A percentile compares a stretch with the other conserved stretches of the same genome.
Conservation (phyloP, 2,797 vertebrate genomes). For the Picus viridis region DNA sequence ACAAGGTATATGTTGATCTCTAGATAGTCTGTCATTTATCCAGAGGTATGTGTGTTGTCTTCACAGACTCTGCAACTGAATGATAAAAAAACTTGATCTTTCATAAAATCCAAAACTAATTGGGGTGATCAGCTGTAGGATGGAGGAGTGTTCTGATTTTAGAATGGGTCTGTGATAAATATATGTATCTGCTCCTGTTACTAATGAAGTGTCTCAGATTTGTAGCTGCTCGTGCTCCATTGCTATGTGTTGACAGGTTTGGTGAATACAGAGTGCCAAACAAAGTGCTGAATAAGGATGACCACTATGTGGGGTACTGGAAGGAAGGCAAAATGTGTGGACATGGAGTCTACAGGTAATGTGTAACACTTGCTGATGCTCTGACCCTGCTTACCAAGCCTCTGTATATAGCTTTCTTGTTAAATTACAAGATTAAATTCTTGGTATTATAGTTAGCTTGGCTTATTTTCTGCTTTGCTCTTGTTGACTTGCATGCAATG, state of each 20-base stretch:
- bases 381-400: not conserved
- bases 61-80: not conserved
- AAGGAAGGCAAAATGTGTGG: slow-evolving; percentile 98
- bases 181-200: not conserved
- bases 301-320: slow-evolving; percentile 93
- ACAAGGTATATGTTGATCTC: not conserved
- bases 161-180: not conserved
- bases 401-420: not conserved
- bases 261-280: slow-evolving; percentile 90
- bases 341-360: slow-evolving; percentile 90
- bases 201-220: not conserved
- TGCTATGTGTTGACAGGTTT: slow-evolving; percentile 77
- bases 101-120: not conserved
- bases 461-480: not conserved
- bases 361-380: not conserved
- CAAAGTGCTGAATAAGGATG: slow-evolving; percentile 87
- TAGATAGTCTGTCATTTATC: not conserved
- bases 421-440: not conserved
- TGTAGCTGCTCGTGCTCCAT: not conserved
- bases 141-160: not conserved
- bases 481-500: not conserved
- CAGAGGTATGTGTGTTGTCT: not conserved
- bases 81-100: not conserved
- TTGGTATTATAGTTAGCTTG: not conserved
- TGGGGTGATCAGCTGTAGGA: not conserved